A percentile compares a stretch with the other conserved stretches of the same genome.
Evolutionary conservation across 1,140 invertebrate species (phyloP).

Genomic region (Heliothis virescens): DNA sequence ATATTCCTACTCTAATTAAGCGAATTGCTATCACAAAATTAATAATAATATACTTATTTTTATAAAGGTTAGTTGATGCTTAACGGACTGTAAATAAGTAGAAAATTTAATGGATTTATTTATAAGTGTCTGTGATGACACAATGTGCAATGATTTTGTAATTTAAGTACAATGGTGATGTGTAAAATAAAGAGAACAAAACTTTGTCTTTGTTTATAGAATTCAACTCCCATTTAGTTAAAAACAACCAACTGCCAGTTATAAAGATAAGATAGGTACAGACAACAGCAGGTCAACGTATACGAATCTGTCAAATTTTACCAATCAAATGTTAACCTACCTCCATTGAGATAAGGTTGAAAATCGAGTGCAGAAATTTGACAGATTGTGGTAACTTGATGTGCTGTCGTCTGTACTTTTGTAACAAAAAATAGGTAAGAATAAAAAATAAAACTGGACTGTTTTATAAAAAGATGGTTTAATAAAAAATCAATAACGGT

Average conservation of each 20-base stretch:
- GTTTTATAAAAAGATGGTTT: conserved; percentile 16
- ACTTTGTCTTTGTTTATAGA: conserved; percentile 10
- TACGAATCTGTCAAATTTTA: no score
- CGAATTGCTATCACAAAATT: conserved; percentile 40
- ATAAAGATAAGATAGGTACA: no score
- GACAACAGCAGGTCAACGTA: no score
- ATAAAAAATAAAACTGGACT: neutral
- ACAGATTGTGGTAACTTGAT: no score
- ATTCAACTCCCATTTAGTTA: neutral
- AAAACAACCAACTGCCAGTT: neutral
- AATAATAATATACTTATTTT: neutral
- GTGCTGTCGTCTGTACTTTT: no score
- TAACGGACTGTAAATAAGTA: conserved; percentile 46
- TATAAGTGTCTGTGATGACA: conserved; percentile 22
- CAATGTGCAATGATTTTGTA: conserved; percentile 61
- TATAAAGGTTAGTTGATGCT: conserved; percentile 33
- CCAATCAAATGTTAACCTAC: no score
- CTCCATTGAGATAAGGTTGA: no score
- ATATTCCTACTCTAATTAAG: conserved; percentile 36
- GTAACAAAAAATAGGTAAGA: neutral
- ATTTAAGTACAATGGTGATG: conserved; percentile 60
- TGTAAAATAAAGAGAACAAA: conserved; percentile 52
- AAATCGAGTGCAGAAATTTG: no score
- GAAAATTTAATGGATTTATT: conserved; percentile 18
- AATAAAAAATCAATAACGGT: conserved; percentile 17